Evolutionary conservation across 2,113 vertebrate species (phyloP), one percentile per base, ranked within the genome.

Genomic region (Alethe castanea): DNA sequence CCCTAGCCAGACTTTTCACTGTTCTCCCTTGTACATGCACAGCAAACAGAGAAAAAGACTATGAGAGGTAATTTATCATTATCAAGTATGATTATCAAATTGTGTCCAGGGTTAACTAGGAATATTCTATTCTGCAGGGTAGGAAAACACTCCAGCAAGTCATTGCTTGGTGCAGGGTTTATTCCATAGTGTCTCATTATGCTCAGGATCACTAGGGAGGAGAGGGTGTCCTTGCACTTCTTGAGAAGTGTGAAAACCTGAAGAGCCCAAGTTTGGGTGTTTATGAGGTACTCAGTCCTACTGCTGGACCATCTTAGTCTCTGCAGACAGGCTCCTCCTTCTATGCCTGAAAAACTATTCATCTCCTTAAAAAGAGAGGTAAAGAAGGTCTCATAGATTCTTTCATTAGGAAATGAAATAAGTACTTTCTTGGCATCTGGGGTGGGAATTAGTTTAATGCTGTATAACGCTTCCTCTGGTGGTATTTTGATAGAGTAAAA

Each of bases 121-220:
- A 73, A 47, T 90, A 64, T 59, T 38, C 38, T 85, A 18, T 67
- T 79, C 52, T 72, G 25, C 29, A 52, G 33, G 38, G 17, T 5
- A 29, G 36, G 12, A 47, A 62, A 17, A 66, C 36, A 0, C 0
- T 3, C 4, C 19, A 45, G 9, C 3, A 61, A 33, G 3, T 28
- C 20, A 25, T 60, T 81, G 6, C 53, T 82, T 22, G 47, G 18
- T 52, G 28, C 5, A n/a, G 14, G 7, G 4, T 57, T 88, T 80
- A 31, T 60, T 84, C 35, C 28, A 17, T 4, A 25, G 24, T 36
- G 0, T 52, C 19, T 87, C 31, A 45, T 9, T n/a, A 35, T 28
- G 4, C 8, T 67, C 36, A 81, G 24, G 11, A 42, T 31, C 69
- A 59, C 47, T 12, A 29, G 38, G 72, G 57, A 71, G 19, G 65